These are phyloP conservation scores for Fukomys damarensis DNA, from an alignment of 2,113 vertebrate species.

Conservation along the genomic window DNA sequence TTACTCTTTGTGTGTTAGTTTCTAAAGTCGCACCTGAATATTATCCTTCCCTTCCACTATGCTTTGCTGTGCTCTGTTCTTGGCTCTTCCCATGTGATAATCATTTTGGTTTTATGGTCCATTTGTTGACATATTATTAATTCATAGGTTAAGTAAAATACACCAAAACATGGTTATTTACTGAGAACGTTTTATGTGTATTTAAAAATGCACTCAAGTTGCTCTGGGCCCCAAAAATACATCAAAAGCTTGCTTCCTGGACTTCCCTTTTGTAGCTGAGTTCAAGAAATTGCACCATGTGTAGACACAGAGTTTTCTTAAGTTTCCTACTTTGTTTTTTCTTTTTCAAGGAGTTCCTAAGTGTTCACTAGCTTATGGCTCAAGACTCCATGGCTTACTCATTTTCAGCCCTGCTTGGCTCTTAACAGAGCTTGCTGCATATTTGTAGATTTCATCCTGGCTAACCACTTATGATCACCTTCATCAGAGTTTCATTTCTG, in stretches of 20 bases:
- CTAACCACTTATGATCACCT: background rate
- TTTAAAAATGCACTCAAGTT: background rate
- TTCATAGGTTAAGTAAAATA: background rate
- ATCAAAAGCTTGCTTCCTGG: background rate
- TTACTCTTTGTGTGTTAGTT: background rate
- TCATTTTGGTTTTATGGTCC: background rate
- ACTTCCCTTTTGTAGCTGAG: background rate
- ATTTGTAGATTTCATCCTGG: background rate
- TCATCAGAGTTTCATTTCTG: background rate
- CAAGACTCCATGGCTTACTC: background rate
- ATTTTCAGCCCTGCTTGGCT: background rate
- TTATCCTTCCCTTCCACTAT: background rate
- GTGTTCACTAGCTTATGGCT: background rate
- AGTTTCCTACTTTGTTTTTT: background rate
- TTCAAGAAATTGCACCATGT: background rate
- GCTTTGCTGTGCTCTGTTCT: background rate
- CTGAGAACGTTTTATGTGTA: background rate
- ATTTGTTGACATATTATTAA: constrained; percentile 33
- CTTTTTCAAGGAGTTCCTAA: background rate
- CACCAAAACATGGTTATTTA: background rate
- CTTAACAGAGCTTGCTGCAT: background rate
- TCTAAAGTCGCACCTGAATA: background rate
- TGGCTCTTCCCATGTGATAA: background rate
- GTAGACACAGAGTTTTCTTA: background rate
- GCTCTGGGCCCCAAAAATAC: background rate